phyloP scores from a whole-genome alignment of 2,113 vertebrate genomes.

The Melanotaenia duboulayi region DNA sequence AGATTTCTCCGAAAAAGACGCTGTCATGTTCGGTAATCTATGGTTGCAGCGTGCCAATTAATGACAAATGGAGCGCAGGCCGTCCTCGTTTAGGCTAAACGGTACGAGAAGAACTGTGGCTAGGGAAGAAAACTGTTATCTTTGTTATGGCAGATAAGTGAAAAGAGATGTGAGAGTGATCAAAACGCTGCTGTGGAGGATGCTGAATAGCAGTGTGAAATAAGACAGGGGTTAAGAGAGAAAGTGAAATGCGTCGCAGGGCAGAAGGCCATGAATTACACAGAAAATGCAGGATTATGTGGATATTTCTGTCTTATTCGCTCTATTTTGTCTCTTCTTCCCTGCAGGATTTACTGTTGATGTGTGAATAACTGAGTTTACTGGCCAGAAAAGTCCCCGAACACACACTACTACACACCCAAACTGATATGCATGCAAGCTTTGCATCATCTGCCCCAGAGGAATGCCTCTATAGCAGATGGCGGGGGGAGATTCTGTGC shows the following conservation, averaged over 20 bases:
- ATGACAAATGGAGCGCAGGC: slow-evolving; percentile 48
- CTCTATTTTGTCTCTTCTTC: slow-evolving; percentile 26
- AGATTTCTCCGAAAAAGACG: slow-evolving; percentile 78
- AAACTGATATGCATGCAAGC: slow-evolving; percentile 31
- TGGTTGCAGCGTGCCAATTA: slow-evolving; percentile 70
- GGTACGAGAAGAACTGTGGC: slow-evolving; percentile 16
- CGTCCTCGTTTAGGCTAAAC: slow-evolving; percentile 53
- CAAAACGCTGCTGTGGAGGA: slow-evolving; percentile 25
- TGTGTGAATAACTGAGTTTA: slow-evolving; percentile 58
- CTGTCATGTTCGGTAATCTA: slow-evolving; percentile 79
- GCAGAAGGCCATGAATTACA: slow-evolving; percentile 56
- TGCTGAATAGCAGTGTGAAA: slow-evolving; percentile 41
- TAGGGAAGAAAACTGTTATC: background rate
- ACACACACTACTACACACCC: slow-evolving; percentile 33
- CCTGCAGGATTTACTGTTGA: slow-evolving; percentile 47
- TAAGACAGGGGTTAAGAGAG: slow-evolving; percentile 41
- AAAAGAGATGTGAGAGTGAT: slow-evolving; percentile 41
- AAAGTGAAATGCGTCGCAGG: slow-evolving; percentile 39
- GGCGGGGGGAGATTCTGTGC: slow-evolving; percentile 54
- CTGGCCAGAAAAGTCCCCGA: slow-evolving; percentile 37
- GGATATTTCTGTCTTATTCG: slow-evolving; percentile 23
- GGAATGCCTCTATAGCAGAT: slow-evolving; percentile 68
- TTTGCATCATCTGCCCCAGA: slow-evolving; percentile 53
- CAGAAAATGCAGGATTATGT: slow-evolving; percentile 7
- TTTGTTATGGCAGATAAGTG: slow-evolving; percentile 21